phyloP scores from a whole-genome alignment of 2,888 invertebrate species.

The Hoplodrina ambigua region DNA sequence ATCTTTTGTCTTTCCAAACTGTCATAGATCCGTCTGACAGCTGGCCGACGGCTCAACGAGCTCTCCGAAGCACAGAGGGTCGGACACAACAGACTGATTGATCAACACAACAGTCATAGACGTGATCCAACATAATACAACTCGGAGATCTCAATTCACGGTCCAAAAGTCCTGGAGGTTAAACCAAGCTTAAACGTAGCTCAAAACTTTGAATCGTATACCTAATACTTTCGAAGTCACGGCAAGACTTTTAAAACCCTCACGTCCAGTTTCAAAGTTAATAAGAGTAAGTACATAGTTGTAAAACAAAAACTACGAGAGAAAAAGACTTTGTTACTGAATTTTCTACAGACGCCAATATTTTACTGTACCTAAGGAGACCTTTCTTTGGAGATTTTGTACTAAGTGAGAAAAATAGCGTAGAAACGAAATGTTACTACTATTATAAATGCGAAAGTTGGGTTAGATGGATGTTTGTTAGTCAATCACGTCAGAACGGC shows the following conservation, averaged over 20 bases:
- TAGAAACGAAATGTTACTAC: not conserved
- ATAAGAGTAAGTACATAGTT: conserved; percentile 35
- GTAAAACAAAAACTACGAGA: conserved; percentile 25
- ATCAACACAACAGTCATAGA: conserved; percentile 13
- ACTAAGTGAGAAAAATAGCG: not conserved
- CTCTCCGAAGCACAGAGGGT: not conserved
- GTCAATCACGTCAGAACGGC: too few species aligned
- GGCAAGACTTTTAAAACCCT: conserved; percentile 12
- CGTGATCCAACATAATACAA: conserved; percentile 49
- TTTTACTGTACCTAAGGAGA: not conserved
- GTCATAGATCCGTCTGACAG: conserved; percentile 5
- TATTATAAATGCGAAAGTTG: too few species aligned
- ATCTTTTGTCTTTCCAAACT: conserved; percentile 3
- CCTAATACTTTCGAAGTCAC: conserved; percentile 46
- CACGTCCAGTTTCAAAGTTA: conserved; percentile 46
- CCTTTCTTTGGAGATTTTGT: not conserved
- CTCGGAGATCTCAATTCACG: not conserved
- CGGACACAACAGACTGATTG: conserved; percentile 5
- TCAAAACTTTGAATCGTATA: conserved; percentile 41
- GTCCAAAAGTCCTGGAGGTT: not conserved
- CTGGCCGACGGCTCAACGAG: not conserved
- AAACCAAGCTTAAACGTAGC: conserved; percentile 29
- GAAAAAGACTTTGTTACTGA: not conserved
- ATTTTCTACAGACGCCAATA: conserved; percentile 1
- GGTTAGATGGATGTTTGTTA: too few species aligned